These are phyloP conservation scores for Ia io DNA, from an alignment of 2,113 vertebrate genomes.

Conservation along the genomic window DNA sequence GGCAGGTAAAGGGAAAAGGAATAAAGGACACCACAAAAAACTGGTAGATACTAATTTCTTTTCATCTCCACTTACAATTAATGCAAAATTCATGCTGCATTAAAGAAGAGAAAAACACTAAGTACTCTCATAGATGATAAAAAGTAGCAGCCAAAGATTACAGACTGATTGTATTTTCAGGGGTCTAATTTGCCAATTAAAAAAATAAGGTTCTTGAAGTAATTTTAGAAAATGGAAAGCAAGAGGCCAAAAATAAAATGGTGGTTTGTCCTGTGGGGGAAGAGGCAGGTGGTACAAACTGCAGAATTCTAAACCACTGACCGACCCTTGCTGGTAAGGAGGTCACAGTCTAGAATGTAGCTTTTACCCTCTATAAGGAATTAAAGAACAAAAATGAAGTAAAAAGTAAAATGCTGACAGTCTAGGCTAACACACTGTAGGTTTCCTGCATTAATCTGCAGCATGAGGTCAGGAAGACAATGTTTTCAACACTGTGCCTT, in stretches of 20 bases:
- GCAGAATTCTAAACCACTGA: background rate
- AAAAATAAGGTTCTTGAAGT: slow-evolving; percentile 52
- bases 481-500: slow-evolving; percentile 62
- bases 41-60: background rate
- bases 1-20: background rate
- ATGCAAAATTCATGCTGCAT: background rate
- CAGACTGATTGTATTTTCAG: slow-evolving; percentile 6
- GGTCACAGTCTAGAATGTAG: background rate
- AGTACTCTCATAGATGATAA: background rate
- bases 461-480: slow-evolving; percentile 59
- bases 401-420: background rate
- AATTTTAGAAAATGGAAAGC: slow-evolving; percentile 74
- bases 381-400: background rate
- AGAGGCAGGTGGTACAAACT: background rate
- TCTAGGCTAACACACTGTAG: background rate
- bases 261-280: slow-evolving; percentile 30
- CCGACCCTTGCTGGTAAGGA: background rate
- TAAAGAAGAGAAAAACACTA: background rate
- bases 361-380: background rate
- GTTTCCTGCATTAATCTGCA: slow-evolving; percentile 49
- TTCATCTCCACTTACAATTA: background rate
- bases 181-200: slow-evolving; percentile 34
- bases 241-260: slow-evolving; percentile 74
- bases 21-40: background rate
- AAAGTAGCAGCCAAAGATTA: background rate